phyloP scores from a whole-genome alignment of 2,797 vertebrate genomes.

The Pristis pectinata region DNA sequence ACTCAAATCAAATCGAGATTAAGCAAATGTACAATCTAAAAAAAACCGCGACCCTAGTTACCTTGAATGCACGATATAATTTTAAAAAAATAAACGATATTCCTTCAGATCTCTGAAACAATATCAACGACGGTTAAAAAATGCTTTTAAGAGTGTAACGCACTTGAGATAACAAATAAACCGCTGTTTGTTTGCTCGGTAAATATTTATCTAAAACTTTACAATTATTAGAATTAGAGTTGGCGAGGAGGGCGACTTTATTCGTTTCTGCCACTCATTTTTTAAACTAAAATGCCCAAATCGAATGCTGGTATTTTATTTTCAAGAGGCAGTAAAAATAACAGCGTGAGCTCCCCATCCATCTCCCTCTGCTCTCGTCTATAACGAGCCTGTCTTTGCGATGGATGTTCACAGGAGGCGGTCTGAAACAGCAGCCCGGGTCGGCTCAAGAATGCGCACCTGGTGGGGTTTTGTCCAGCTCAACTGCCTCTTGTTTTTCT shows the following conservation, averaged over 20 bases:
- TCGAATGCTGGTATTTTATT: neutral
- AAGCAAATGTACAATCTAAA: neutral
- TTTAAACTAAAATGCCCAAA: neutral
- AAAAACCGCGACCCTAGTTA: too few species aligned
- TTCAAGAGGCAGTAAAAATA: neutral
- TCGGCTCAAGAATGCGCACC: slow-evolving; percentile 6
- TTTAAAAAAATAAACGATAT: neutral
- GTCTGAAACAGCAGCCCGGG: neutral
- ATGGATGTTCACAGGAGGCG: neutral
- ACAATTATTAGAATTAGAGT: neutral
- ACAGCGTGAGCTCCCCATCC: neutral
- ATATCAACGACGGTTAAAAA: neutral
- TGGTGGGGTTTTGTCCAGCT: neutral
- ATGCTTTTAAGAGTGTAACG: neutral
- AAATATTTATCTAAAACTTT: slow-evolving; percentile 22
- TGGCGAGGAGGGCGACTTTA: neutral
- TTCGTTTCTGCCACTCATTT: too few species aligned
- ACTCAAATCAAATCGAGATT: neutral
- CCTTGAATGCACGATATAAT: neutral
- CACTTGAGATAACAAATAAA: slow-evolving; percentile 21
- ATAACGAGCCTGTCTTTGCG: neutral
- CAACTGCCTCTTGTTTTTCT: neutral
- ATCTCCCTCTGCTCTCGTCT: neutral
- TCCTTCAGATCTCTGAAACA: neutral
- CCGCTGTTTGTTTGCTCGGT: neutral